phyloP scores from a whole-genome alignment of 1,140 invertebrate species.

The Ladona fulva region DNA sequence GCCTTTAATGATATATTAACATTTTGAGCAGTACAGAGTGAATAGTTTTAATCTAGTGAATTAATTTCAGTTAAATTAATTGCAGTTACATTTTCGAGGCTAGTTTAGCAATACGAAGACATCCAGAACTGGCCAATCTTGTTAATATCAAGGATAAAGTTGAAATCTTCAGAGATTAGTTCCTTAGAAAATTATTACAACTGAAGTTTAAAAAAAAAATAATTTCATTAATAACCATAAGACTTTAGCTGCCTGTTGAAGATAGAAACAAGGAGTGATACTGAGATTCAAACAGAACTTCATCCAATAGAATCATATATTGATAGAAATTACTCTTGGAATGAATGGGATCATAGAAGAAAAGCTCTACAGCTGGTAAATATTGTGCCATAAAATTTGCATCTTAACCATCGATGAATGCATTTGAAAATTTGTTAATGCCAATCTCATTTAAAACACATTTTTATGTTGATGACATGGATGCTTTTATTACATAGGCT shows the following conservation, averaged over 20 bases:
- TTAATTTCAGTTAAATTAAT: too few relatives aligned
- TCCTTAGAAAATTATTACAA: neutral
- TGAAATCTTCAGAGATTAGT: conserved; percentile 33
- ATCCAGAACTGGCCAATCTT: conserved; percentile 48
- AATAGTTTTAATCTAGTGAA: too few relatives aligned
- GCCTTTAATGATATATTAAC: too few relatives aligned
- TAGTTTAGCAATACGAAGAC: conserved; percentile 43
- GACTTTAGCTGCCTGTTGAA: neutral
- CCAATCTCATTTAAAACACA: too few relatives aligned
- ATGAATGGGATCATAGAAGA: conserved; percentile 64
- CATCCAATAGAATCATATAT: conserved; percentile 53
- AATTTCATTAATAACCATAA: neutral
- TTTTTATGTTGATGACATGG: too few relatives aligned
- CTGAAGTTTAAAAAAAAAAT: neutral
- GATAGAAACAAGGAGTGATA: conserved; percentile 42
- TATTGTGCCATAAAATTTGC: conserved; percentile 13
- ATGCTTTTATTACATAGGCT: conserved; percentile 35
- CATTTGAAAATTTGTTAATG: conserved; percentile 7
- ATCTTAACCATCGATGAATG: neutral
- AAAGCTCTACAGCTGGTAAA: conserved; percentile 58
- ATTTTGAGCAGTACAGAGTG: too few relatives aligned
- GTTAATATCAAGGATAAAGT: conserved; percentile 46
- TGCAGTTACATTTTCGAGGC: conserved; percentile 44
- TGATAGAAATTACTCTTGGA: conserved; percentile 60
- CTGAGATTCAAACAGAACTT: conserved; percentile 57